These are phyloP conservation scores for Micrasema minimum DNA, from an alignment of 1,140 invertebrate species.

Conservation along the genomic window DNA sequence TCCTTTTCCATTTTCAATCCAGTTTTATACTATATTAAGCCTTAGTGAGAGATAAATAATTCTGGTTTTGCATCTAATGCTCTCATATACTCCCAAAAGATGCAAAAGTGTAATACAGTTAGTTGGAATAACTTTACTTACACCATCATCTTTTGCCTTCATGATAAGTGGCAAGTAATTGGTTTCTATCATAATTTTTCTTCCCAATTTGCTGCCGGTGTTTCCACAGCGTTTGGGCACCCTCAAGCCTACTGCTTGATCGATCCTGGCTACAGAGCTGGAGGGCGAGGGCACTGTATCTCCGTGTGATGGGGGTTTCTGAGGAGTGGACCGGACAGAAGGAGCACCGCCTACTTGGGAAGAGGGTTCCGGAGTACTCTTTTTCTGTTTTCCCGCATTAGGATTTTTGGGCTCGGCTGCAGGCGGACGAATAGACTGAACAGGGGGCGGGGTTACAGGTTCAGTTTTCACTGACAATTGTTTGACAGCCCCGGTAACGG, in stretches of 20 bases:
- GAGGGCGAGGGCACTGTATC: background rate
- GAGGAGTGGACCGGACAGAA: background rate
- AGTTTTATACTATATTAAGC: no score
- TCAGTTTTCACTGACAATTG: no score
- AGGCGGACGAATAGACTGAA: no score
- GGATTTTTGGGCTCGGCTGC: no score
- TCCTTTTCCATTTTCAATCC: no score
- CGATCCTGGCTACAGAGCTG: background rate
- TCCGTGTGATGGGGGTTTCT: background rate
- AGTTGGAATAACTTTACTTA: no score
- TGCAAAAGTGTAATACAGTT: no score
- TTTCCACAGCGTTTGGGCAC: conserved; percentile 12
- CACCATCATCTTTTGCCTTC: conserved; percentile 5
- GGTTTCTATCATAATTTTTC: conserved; percentile 23
- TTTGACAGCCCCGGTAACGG: background rate
- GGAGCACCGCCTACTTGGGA: background rate
- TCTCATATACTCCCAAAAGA: no score
- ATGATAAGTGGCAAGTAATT: conserved; percentile 26
- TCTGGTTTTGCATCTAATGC: no score
- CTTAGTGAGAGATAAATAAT: no score
- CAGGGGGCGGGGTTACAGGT: no score
- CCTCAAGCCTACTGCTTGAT: background rate
- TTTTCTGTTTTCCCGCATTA: no score
- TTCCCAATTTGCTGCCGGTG: background rate
- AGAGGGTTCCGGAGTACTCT: background rate